Conservation (phyloP, 2,888 invertebrate species). For the Trachelus iudaicus region DNA sequence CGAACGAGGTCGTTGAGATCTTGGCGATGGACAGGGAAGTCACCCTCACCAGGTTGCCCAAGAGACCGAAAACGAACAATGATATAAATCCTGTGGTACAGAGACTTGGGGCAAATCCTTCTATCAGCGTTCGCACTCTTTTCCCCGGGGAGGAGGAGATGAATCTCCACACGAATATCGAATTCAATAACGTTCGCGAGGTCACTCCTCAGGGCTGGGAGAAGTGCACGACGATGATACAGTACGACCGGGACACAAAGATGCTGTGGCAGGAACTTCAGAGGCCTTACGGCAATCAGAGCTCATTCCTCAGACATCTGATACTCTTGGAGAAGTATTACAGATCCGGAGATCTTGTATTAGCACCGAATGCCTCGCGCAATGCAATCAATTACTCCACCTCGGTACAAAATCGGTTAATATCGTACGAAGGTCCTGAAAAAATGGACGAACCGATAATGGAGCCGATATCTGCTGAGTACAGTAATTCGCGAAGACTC, state of each 20-base stretch:
- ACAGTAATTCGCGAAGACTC: conserved; percentile 50
- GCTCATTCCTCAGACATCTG: conserved; percentile 84
- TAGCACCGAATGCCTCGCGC: conserved; percentile 79
- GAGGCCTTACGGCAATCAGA: conserved; percentile 88
- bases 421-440: conserved; percentile 75
- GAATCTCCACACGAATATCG: conserved; percentile 79
- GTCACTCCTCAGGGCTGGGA: conserved; percentile 88
- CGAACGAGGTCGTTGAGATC: conserved; percentile 57
- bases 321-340: conserved; percentile 86
- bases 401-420: conserved; percentile 81
- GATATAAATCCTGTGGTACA: conserved; percentile 73
- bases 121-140: conserved; percentile 83
- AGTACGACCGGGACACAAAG: conserved; percentile 85
- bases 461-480: conserved; percentile 53
- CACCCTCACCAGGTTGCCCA: conserved; percentile 70
- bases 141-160: conserved; percentile 88
- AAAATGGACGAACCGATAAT: conserved; percentile 59
- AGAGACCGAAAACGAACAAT: conserved; percentile 65
- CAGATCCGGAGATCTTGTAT: conserved; percentile 80
- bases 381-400: conserved; percentile 83
- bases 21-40: conserved; percentile 72
- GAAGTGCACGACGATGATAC: conserved; percentile 80
- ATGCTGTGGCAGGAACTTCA: conserved; percentile 84
- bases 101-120: conserved; percentile 80
- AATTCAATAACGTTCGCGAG: conserved; percentile 78